A percentile compares a stretch with the other conserved stretches of the same genome.
Evolutionary conservation across 2,797 vertebrate species (phyloP).

Genomic region (Anisognathus igniventris): DNA sequence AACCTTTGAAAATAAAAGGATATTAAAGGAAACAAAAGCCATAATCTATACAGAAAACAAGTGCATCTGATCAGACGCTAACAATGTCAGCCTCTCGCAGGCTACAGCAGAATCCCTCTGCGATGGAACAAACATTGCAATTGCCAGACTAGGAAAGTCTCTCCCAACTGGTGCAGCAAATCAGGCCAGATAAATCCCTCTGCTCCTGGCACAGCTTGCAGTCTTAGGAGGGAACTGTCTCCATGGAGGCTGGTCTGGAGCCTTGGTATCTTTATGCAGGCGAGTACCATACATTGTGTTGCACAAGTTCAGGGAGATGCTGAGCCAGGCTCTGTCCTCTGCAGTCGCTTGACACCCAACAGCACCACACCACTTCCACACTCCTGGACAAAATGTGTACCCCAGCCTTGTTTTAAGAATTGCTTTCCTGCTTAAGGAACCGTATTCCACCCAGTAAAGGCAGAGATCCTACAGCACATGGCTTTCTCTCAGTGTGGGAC

Average conservation of each 20-base stretch:
- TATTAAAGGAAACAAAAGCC: conserved; percentile 57
- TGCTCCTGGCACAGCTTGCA: conserved; percentile 25
- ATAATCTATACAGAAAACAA: conserved; percentile 65
- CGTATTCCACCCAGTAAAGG: conserved; percentile 21
- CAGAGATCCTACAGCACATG: conserved; percentile 16
- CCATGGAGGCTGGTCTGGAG: conserved; percentile 10
- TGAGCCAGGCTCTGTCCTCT: conserved; percentile 6
- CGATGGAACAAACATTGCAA: neutral
- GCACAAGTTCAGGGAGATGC: neutral
- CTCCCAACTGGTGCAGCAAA: conserved; percentile 28
- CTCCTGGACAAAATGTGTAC: neutral
- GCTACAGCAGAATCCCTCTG: conserved; percentile 37
- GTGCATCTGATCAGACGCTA: conserved; percentile 42
- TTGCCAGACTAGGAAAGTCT: conserved; percentile 20
- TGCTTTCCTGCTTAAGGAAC: conserved; percentile 21
- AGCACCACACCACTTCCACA: neutral
- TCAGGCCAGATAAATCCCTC: conserved; percentile 15
- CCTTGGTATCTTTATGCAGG: neutral
- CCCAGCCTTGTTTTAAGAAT: neutral
- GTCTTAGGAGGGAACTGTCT: neutral
- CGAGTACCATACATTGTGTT: neutral
- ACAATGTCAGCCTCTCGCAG: conserved; percentile 40
- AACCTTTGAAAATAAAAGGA: conserved; percentile 34
- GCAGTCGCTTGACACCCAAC: neutral
- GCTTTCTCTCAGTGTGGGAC: conserved; percentile 28